Evolutionary conservation across 2,113 vertebrate genomes (phyloP).

Genomic region (Neogobius melanostomus): DNA sequence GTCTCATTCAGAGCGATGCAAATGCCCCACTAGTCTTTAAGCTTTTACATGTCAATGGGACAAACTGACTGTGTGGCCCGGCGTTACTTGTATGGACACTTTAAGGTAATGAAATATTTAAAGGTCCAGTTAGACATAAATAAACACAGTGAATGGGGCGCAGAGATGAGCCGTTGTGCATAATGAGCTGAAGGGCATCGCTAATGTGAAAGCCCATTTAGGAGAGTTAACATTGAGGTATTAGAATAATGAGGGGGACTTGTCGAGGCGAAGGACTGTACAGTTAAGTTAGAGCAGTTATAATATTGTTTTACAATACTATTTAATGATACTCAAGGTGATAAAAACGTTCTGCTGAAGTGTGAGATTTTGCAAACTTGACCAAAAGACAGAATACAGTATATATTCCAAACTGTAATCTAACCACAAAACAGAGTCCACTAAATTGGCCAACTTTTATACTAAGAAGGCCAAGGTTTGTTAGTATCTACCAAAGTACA

Average conservation of each 20-base stretch:
- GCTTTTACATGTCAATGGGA: slow-evolving; percentile 77
- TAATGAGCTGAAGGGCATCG: slow-evolving; percentile 24
- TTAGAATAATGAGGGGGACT: slow-evolving; percentile 1
- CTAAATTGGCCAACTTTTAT: too few relatives aligned
- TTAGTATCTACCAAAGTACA: too few relatives aligned
- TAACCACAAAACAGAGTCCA: too few relatives aligned
- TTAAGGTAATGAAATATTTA: slow-evolving; percentile 52
- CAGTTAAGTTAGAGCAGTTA: not conserved
- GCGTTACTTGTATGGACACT: slow-evolving; percentile 36
- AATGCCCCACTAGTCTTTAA: slow-evolving; percentile 51
- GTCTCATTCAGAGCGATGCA: slow-evolving; percentile 64
- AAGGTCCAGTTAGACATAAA: slow-evolving; percentile 53
- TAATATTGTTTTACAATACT: not conserved
- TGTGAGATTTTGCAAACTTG: too few relatives aligned
- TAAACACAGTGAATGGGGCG: slow-evolving; percentile 30
- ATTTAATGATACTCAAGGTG: too few relatives aligned
- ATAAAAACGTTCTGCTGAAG: too few relatives aligned
- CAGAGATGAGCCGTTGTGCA: slow-evolving; percentile 35
- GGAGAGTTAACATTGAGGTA: not conserved
- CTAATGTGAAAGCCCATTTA: slow-evolving; percentile 7
- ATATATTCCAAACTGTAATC: too few relatives aligned
- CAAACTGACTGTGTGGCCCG: slow-evolving; percentile 54
- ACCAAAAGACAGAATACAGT: too few relatives aligned
- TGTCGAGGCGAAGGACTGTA: not conserved
- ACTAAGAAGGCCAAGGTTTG: too few relatives aligned